Conservation (phyloP, 1,140 invertebrate species). For the Solenopsis fugax region DNA sequence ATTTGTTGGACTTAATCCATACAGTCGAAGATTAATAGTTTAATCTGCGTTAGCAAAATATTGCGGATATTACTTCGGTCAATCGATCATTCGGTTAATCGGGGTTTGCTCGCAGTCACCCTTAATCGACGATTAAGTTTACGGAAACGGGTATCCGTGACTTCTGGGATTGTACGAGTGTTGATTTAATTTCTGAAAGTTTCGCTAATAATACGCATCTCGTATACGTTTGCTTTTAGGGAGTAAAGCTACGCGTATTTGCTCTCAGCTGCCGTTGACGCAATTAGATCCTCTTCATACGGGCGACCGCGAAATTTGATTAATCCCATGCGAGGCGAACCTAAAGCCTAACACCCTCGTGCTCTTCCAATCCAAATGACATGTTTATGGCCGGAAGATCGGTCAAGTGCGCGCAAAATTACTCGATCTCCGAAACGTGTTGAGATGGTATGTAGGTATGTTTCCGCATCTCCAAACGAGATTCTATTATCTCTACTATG, state of each 20-base stretch:
- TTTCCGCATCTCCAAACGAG: neutral
- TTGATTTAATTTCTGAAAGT: neutral
- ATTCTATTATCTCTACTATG: neutral
- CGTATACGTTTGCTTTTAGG: constrained; percentile 20
- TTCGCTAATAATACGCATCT: neutral
- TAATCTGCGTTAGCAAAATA: neutral
- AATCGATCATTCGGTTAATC: neutral
- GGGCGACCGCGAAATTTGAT: constrained; percentile 47
- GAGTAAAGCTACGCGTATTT: constrained; percentile 49
- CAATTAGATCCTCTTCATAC: constrained; percentile 35
- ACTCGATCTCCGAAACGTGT: neutral
- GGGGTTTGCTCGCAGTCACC: neutral
- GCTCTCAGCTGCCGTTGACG: constrained; percentile 28
- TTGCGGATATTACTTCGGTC: neutral
- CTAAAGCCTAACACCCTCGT: constrained; percentile 34
- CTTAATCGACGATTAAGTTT: neutral
- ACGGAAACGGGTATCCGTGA: too few species aligned
- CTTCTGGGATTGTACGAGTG: too few species aligned
- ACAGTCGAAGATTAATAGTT: neutral
- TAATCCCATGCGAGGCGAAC: neutral
- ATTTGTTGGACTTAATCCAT: neutral
- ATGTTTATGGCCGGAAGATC: constrained; percentile 41
- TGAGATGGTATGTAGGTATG: neutral
- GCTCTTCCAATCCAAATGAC: constrained; percentile 33
- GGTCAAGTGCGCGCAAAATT: constrained; percentile 26